These are phyloP conservation scores for Ciconia boyciana DNA, from an alignment of 2,113 vertebrate species.

Conservation along the genomic window DNA sequence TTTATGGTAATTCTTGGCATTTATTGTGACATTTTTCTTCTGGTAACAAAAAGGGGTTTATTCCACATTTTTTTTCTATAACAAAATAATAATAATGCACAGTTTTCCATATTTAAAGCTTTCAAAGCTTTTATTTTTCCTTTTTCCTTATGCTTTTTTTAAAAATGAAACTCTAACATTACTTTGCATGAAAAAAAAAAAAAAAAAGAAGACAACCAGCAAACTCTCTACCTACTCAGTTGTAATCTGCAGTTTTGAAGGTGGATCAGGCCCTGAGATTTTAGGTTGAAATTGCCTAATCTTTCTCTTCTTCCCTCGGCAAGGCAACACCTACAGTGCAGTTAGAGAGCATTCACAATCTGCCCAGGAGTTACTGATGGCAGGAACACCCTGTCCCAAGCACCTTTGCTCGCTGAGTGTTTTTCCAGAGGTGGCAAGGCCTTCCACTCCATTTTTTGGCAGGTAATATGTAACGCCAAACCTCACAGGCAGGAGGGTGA, in stretches of 20 bases:
- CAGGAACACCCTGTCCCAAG: not conserved
- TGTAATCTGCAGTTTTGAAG: not conserved
- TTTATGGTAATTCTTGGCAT: not conserved
- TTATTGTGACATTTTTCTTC: not conserved
- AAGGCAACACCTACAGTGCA: not conserved
- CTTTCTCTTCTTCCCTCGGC: not conserved
- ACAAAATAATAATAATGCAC: accelerated
- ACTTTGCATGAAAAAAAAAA: not conserved
- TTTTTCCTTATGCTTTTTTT: not conserved
- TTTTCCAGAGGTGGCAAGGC: not conserved
- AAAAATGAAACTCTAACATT: not conserved
- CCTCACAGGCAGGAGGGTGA: not conserved
- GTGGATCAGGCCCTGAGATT: not conserved
- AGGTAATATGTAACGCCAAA: not conserved
- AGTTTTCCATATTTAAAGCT: not conserved
- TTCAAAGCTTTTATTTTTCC: not conserved
- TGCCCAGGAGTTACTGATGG: not conserved
- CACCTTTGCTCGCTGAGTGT: not conserved
- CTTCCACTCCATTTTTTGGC: not conserved
- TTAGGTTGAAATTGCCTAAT: accelerated
- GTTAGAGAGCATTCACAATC: not conserved
- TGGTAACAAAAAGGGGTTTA: no score
- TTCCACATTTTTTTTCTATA: not conserved
- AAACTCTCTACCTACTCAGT: not conserved
- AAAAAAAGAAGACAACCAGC: accelerated